Evolutionary conservation across 2,888 invertebrate genomes (phyloP), one percentile per base, ranked within the genome.

Genomic region (Pseudococcus viburni): DNA sequence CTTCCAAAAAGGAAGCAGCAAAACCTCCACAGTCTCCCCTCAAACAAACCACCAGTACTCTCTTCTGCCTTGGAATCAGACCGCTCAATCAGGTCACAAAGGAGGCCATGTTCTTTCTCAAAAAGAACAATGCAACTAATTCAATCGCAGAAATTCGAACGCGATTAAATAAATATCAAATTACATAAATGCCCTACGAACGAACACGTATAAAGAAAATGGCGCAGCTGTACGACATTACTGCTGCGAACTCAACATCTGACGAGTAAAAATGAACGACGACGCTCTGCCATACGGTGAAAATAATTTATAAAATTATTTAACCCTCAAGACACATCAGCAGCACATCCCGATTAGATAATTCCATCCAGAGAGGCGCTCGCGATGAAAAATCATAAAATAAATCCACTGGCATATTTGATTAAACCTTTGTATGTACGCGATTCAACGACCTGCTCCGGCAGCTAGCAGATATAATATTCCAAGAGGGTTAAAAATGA

Each of bases 241-340:
- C 59, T 6, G 19, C 26, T 26, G 0, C n/a, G 5, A 33, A 33
- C 26, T 33, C 3, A 33, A 33, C 26, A 33, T 33, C 26, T 33
- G 26, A 33, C 3, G 59, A 59, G 59, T 59, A 73, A 73, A 73
- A 73, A 73, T 26, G 33, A 73, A 33, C 22, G 12, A 12, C 59
- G 26, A 33, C 26, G 26, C 3, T 33, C 1, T 33, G 26, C 26
- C 26, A 33, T 33, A 33, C 19, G 11, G 26, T 33, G 87, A 80
- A 80, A n/a, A 73, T 22, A 15, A 12, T 80, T 87, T 80, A 77
- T 15, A 51, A 80, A 80, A 33, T 33, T 39, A 80, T 87, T 55
- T 51, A 51, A 39, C 59, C 51, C 42, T n/a, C 11, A 39, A 86
- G 55, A 48, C 51, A 7, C 51, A 55, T 12, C 26, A 33, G 26